Conservation (phyloP, 2,797 vertebrate species). For the Lycodopsis pacificus region DNA sequence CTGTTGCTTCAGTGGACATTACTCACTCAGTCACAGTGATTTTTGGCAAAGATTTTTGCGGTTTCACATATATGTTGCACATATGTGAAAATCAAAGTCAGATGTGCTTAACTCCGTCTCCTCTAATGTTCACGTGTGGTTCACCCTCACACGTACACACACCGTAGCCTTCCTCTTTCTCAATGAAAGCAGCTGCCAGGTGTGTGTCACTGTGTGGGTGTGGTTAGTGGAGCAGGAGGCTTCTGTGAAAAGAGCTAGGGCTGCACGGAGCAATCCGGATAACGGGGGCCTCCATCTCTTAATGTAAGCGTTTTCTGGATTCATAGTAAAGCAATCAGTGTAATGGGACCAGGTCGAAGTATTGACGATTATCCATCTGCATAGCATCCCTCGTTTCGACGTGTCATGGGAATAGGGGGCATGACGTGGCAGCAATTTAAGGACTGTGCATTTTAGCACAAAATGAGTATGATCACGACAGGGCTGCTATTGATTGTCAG, state of each 20-base stretch:
- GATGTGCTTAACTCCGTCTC: background rate
- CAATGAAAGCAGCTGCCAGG: background rate
- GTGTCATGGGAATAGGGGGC: background rate
- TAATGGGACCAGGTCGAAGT: slow-evolving; percentile 28
- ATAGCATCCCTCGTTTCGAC: slow-evolving; percentile 10
- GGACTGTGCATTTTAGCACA: background rate
- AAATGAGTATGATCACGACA: background rate
- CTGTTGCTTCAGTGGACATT: slow-evolving; percentile 42
- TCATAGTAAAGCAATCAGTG: slow-evolving; percentile 38
- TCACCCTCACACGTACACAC: background rate
- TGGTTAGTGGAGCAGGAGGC: background rate
- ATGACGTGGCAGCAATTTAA: slow-evolving; percentile 11
- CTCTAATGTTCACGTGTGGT: background rate
- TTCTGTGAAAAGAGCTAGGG: background rate
- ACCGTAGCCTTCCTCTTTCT: background rate
- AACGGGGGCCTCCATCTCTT: slow-evolving; percentile 17
- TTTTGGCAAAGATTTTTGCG: background rate
- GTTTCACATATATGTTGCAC: background rate
- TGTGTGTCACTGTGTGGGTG: slow-evolving; percentile 11
- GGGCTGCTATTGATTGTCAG: background rate
- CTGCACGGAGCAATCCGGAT: too few species aligned
- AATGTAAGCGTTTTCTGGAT: slow-evolving; percentile 4
- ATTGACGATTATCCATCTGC: slow-evolving; percentile 24
- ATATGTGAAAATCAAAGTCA: background rate
- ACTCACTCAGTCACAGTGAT: slow-evolving; percentile 14